Conservation (phyloP, 1,140 invertebrate species). For the Microplitis demolitor region DNA sequence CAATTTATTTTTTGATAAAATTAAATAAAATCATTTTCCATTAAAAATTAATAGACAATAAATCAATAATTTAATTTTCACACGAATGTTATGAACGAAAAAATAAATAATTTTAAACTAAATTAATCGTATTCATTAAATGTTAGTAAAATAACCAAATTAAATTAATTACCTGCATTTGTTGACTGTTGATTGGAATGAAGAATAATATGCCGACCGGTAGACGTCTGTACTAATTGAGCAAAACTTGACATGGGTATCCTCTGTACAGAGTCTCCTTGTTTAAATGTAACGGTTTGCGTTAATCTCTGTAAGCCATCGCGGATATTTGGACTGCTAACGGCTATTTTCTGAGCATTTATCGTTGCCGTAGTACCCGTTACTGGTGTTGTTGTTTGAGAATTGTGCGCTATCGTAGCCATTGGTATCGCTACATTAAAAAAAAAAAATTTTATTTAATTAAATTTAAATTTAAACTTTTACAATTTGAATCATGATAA, state of each 20-base stretch:
- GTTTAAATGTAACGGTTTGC: slow-evolving; percentile 57
- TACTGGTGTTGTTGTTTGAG: slow-evolving; percentile 44
- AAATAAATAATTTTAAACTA: not conserved
- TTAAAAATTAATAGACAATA: too few species aligned
- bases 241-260: slow-evolving; percentile 64
- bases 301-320: slow-evolving; percentile 51
- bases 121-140: too few species aligned
- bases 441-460: slow-evolving; percentile 35
- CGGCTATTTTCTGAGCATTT: slow-evolving; percentile 57
- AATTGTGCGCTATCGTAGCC: slow-evolving; percentile 54
- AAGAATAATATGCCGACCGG: slow-evolving; percentile 71
- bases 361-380: slow-evolving; percentile 47
- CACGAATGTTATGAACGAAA: not conserved
- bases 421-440: slow-evolving; percentile 60
- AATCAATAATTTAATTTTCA: too few species aligned
- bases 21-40: too few species aligned
- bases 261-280: slow-evolving; percentile 60
- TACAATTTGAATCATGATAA: not conserved
- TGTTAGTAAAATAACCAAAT: too few species aligned
- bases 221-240: slow-evolving; percentile 73
- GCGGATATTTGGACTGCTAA: slow-evolving; percentile 50
- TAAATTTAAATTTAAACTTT: not conserved
- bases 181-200: slow-evolving; percentile 60
- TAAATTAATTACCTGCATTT: slow-evolving; percentile 48
- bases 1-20: too few species aligned